These are phyloP conservation scores for Parnassius glacialis DNA, from an alignment of 2,888 invertebrate genomes.

Conservation along the genomic window DNA sequence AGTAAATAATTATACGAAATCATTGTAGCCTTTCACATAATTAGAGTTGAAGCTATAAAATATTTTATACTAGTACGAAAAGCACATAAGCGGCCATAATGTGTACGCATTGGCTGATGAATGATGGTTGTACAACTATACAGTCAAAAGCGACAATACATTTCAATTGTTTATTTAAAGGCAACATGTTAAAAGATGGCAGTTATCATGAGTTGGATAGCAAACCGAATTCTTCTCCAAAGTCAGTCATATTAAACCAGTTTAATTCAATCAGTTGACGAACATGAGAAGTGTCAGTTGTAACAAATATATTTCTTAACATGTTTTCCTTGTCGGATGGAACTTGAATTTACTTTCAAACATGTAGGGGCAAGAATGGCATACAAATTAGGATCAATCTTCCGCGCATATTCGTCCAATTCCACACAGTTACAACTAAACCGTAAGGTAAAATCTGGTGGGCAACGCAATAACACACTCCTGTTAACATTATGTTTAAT, in stretches of 20 bases:
- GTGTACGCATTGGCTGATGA: too few relatives aligned
- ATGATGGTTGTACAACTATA: too few relatives aligned
- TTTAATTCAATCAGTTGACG: conserved; percentile 21
- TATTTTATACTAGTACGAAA: too few relatives aligned
- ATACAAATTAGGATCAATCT: conserved; percentile 3
- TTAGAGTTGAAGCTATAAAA: too few relatives aligned
- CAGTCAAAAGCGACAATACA: background rate
- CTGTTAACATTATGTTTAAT: background rate
- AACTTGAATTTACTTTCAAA: background rate
- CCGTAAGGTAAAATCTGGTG: background rate
- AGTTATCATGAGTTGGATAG: background rate
- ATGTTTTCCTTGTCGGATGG: too few relatives aligned
- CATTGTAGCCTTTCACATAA: too few relatives aligned
- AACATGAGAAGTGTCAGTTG: conserved; percentile 9
- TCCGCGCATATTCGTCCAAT: background rate
- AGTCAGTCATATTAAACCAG: conserved; percentile 20
- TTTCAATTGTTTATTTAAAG: too few relatives aligned
- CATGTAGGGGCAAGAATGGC: conserved; percentile 14
- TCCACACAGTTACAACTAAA: conserved; percentile 7
- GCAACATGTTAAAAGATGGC: conserved; percentile 3
- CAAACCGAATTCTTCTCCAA: conserved; percentile 11
- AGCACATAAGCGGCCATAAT: too few relatives aligned
- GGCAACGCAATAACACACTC: conserved; percentile 7
- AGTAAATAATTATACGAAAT: too few relatives aligned
- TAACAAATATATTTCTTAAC: background rate